These are phyloP conservation scores for Dascillus cervinus DNA, from an alignment of 2,888 invertebrate species.

Conservation along the genomic window DNA sequence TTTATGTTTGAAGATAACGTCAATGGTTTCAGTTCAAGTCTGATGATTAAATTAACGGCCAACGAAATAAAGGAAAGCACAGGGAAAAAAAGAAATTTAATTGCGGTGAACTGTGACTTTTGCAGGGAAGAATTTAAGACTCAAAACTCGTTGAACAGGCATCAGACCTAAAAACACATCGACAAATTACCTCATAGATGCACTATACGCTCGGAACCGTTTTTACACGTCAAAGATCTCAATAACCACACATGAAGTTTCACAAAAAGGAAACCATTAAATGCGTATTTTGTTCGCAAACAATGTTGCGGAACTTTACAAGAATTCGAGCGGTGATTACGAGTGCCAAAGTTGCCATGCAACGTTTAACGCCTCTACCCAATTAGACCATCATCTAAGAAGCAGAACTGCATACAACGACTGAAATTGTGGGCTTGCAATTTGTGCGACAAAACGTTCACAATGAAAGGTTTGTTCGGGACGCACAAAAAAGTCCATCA, in stretches of 20 bases:
- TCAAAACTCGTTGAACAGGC: slow-evolving; percentile 3
- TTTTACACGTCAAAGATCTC: slow-evolving; percentile 3
- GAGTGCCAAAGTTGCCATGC: slow-evolving; percentile 1
- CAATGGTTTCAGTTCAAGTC: neutral
- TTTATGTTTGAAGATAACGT: neutral
- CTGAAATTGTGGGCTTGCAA: slow-evolving; percentile 4
- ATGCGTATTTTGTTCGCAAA: slow-evolving; percentile 5
- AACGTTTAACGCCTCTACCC: neutral
- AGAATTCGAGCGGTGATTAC: slow-evolving; percentile 1
- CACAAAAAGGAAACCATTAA: slow-evolving; percentile 6
- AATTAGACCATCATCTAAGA: slow-evolving; percentile 5
- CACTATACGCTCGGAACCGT: neutral
- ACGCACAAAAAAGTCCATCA: slow-evolving; percentile 10
- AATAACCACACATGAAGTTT: slow-evolving; percentile 5
- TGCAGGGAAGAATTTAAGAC: slow-evolving; percentile 3
- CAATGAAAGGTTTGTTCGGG: slow-evolving; percentile 6
- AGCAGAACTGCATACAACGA: slow-evolving; percentile 3
- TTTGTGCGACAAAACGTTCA: slow-evolving; percentile 5
- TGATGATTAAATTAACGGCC: slow-evolving; percentile 3
- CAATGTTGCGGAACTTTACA: slow-evolving; percentile 4
- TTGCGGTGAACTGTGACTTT: slow-evolving; percentile 2
- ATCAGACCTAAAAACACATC: slow-evolving; percentile 1
- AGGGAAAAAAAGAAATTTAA: slow-evolving; percentile 1
- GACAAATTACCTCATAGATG: slow-evolving; percentile 1
- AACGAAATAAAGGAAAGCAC: neutral